Evolutionary conservation across 92 coral and sea anemone genomes (phyloP), one percentile per base, ranked within the genome.

Genomic region (Siderastrea radians): DNA sequence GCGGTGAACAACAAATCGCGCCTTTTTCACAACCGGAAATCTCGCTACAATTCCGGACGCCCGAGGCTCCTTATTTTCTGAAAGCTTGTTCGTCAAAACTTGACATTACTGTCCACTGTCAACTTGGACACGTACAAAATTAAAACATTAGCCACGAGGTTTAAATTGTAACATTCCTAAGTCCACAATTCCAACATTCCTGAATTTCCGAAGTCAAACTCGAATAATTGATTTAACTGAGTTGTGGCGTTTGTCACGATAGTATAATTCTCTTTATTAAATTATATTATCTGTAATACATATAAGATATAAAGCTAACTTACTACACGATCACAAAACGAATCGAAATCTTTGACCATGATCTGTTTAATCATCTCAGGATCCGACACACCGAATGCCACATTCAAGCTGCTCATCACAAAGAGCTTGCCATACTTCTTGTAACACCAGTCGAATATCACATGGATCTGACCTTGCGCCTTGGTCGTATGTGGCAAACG

Each of bases 351-450:
- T 58, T 91, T 93, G 62, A 93, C 96, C 82, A 85, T 49, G 19
- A 91, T 72, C 13, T 84, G 79, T 75, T 87, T 91, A 68, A 93
- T 84, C 89, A 91, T 83, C 75, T 93, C 92, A 3, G 94, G 94
- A 38, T 93, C 94, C 11, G 88, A 74, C 9, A 91, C 87, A 3
- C 88, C 64, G 47, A 83, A 72, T 15, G 92, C 81, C 0, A 66
- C 76, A 3, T 83, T 86, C 17, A 86, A 52, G 75, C 77, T 83
- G 45, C 64, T 80, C 88, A 91, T 71, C 0, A 90, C 72, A 63
- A 81, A 93, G 0, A 91, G 19, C 51, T 86, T 84, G 43, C 98
- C 98, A 66, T 93, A 93, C 68, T 82, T 78, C 90, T 88, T 94
- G 90, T 87, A 94, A 76, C 91, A 88, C 49, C 53, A 15, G 47